These are phyloP conservation scores for Parus major DNA, from an alignment of 2,113 vertebrate genomes.

Conservation along the genomic window DNA sequence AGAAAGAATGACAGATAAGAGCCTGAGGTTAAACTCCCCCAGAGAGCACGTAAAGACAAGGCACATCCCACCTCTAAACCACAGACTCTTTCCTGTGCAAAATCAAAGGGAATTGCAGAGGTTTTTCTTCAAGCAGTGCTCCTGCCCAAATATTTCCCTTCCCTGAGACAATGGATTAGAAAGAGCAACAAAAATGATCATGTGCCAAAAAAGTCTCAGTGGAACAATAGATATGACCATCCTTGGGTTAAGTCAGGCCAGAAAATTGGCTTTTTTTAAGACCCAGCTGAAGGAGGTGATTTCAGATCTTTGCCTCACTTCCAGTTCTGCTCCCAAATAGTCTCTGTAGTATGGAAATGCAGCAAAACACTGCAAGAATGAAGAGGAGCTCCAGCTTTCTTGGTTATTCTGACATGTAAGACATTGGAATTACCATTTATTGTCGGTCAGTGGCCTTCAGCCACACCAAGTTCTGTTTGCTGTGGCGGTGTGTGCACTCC, in stretches of 20 bases:
- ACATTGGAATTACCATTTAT: not conserved
- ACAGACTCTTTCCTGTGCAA: not conserved
- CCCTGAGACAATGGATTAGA: not conserved
- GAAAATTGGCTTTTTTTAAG: not conserved
- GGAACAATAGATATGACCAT: not conserved
- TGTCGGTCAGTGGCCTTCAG: not conserved
- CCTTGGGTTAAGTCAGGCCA: not conserved
- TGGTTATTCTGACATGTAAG: fast-evolving
- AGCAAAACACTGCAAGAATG: not conserved
- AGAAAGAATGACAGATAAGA: not conserved
- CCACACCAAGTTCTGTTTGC: not conserved
- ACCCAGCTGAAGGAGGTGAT: not conserved
- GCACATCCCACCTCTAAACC: not conserved
- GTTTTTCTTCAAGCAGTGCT: not conserved
- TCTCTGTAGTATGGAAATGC: not conserved
- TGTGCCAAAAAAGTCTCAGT: not conserved
- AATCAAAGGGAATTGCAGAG: not conserved
- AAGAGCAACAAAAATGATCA: constrained; percentile 27
- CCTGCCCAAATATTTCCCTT: not conserved
- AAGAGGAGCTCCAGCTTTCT: not conserved
- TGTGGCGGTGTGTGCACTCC: not conserved
- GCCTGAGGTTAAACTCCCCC: not conserved
- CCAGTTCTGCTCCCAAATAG: not conserved
- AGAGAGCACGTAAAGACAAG: not conserved
- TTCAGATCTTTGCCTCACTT: not conserved